A percentile compares a stretch with the other conserved stretches of the same genome.
These are phyloP conservation scores for Notolabrus celidotus DNA, from an alignment of 2,797 vertebrate genomes.

Conservation along the genomic window DNA sequence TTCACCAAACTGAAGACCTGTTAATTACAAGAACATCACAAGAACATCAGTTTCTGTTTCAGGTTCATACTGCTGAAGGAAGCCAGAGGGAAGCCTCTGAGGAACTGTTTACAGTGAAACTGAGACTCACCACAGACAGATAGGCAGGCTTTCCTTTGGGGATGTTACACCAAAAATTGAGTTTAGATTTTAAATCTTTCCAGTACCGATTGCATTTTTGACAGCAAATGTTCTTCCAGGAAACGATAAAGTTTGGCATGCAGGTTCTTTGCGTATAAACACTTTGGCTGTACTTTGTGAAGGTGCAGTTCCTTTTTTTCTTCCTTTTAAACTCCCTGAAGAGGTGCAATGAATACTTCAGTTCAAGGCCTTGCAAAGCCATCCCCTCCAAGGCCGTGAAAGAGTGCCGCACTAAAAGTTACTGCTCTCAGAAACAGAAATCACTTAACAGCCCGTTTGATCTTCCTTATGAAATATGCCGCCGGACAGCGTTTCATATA, in stretches of 20 bases:
- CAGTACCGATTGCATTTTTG: too few species aligned
- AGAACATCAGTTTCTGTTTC: too few species aligned
- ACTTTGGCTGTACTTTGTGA: slow-evolving; percentile 25
- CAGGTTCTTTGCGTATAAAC: slow-evolving; percentile 26
- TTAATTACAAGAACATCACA: too few species aligned
- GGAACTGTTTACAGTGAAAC: too few species aligned
- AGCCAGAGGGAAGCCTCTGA: too few species aligned
- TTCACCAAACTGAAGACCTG: too few species aligned
- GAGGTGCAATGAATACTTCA: slow-evolving; percentile 53
- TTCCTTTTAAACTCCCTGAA: slow-evolving; percentile 8
- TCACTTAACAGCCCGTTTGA: slow-evolving; percentile 75
- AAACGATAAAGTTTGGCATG: slow-evolving; percentile 16
- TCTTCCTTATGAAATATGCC: slow-evolving; percentile 73
- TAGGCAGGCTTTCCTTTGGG: too few species aligned
- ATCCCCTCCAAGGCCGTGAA: slow-evolving; percentile 60
- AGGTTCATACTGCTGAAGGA: too few species aligned
- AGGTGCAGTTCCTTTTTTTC: slow-evolving; percentile 35
- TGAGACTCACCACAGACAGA: too few species aligned
- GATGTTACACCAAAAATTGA: too few species aligned
- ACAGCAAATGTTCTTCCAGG: background rate
- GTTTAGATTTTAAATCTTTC: too few species aligned
- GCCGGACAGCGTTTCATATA: slow-evolving; percentile 72
- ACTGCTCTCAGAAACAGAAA: slow-evolving; percentile 71
- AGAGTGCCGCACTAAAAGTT: slow-evolving; percentile 65
- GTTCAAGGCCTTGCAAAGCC: slow-evolving; percentile 51